Evolutionary conservation across 2,797 vertebrate species (phyloP).

Genomic region (Delichon dasypus): DNA sequence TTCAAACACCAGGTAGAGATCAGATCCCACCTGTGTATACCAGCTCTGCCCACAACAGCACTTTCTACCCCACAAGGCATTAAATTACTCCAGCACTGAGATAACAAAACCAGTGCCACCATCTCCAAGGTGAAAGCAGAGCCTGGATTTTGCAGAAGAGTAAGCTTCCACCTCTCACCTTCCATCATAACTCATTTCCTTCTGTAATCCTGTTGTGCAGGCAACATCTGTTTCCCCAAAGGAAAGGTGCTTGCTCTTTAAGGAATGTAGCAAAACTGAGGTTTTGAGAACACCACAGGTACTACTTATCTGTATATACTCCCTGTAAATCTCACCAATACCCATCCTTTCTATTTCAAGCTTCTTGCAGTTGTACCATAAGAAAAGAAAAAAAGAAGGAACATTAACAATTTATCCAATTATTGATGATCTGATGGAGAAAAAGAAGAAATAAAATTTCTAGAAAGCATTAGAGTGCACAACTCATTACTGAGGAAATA

Average conservation of each 20-base stretch:
- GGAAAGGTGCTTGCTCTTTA: not conserved
- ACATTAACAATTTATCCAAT: not conserved
- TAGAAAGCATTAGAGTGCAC: not conserved
- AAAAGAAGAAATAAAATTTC: not conserved
- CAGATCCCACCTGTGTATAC: not conserved
- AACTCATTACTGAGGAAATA: not conserved
- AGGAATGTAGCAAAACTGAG: not conserved
- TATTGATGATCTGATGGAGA: not conserved
- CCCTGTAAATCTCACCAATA: not conserved
- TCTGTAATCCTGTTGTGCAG: not conserved
- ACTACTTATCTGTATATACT: not conserved
- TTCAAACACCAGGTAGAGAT: not conserved
- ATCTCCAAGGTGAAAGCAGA: not conserved
- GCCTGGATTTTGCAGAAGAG: not conserved
- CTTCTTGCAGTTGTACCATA: not conserved
- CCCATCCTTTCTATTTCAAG: not conserved
- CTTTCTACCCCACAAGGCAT: not conserved
- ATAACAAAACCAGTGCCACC: not conserved
- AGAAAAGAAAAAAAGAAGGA: not conserved
- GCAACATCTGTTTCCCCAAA: not conserved
- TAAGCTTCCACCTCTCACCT: not conserved
- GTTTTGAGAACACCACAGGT: not conserved
- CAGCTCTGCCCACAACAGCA: not conserved
- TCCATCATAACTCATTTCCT: not conserved
- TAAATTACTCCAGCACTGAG: not conserved